Conservation (phyloP, 2,113 vertebrate species). For the Lucifuga dentata region DNA sequence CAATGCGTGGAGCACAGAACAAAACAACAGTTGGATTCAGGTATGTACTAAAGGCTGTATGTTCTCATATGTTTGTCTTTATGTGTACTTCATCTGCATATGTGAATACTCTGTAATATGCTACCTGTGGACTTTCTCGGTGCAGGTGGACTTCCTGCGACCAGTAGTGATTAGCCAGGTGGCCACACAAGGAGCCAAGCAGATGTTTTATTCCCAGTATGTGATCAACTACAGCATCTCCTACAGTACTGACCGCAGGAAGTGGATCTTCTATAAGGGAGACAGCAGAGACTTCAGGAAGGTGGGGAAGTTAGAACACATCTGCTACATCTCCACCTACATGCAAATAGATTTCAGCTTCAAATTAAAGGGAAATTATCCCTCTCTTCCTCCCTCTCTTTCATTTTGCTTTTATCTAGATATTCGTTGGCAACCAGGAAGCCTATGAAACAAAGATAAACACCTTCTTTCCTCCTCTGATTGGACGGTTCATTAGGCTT, state of each 20-base stretch:
- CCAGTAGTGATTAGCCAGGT: slow-evolving; percentile 91
- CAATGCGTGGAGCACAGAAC: slow-evolving; percentile 92
- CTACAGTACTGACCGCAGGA: slow-evolving; percentile 89
- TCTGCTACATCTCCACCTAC: not conserved
- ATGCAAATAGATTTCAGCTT: not conserved
- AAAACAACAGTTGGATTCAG: slow-evolving; percentile 87
- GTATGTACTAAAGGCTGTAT: slow-evolving; percentile 66
- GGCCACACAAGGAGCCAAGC: slow-evolving; percentile 92
- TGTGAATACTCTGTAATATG: not conserved
- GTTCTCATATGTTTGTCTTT: not conserved
- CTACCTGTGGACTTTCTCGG: not conserved
- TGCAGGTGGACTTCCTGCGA: slow-evolving; percentile 91
- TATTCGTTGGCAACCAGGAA: slow-evolving; percentile 89
- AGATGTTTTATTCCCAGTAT: slow-evolving; percentile 82
- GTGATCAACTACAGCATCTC: slow-evolving; percentile 85
- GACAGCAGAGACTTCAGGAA: slow-evolving; percentile 81
- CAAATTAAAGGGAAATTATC: not conserved
- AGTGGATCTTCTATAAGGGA: slow-evolving; percentile 90
- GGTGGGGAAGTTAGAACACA: slow-evolving; percentile 72
- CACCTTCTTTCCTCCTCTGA: slow-evolving; percentile 88
- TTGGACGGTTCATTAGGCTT: slow-evolving; percentile 90
- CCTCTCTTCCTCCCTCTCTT: not conserved
- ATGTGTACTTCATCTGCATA: not conserved
- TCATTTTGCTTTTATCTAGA: slow-evolving; percentile 71
- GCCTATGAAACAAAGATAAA: slow-evolving; percentile 84